phyloP scores from a whole-genome alignment of 2,888 invertebrate genomes.

The Megaustenia siamemsis region DNA sequence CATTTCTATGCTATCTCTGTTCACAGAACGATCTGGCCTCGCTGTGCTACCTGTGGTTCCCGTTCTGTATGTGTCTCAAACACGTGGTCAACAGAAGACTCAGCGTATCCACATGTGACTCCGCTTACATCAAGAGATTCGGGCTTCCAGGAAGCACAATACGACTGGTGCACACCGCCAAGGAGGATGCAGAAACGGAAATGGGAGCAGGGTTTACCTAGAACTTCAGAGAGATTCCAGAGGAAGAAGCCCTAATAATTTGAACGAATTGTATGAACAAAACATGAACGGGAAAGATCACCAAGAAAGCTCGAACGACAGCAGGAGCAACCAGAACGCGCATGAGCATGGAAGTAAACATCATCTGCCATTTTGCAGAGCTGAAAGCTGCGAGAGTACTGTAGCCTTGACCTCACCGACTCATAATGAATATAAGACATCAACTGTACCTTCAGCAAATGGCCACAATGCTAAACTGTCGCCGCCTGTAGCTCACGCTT shows the following conservation, averaged over 20 bases:
- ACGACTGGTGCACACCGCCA: neutral
- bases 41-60: conserved; percentile 70
- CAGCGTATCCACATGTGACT: conserved; percentile 70
- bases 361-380: neutral
- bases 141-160: conserved; percentile 56
- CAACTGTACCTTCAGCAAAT: neutral
- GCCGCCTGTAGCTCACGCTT: neutral
- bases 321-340: neutral
- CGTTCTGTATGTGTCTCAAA: conserved; percentile 72
- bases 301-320: neutral
- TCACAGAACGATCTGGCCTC: conserved; percentile 71
- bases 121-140: conserved; percentile 65
- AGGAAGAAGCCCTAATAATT: neutral
- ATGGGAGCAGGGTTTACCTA: conserved; percentile 39
- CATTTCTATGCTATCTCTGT: no score
- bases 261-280: conserved; percentile 43
- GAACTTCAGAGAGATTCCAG: conserved; percentile 37
- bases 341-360: neutral
- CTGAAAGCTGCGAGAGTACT: conserved; percentile 9
- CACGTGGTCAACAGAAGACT: conserved; percentile 65
- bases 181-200: neutral
- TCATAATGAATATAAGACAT: neutral
- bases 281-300: neutral
- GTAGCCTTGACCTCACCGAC: neutral
- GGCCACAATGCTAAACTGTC: neutral